phyloP scores from a whole-genome alignment of 2,113 vertebrate genomes.

The Anhinga rufa region DNA sequence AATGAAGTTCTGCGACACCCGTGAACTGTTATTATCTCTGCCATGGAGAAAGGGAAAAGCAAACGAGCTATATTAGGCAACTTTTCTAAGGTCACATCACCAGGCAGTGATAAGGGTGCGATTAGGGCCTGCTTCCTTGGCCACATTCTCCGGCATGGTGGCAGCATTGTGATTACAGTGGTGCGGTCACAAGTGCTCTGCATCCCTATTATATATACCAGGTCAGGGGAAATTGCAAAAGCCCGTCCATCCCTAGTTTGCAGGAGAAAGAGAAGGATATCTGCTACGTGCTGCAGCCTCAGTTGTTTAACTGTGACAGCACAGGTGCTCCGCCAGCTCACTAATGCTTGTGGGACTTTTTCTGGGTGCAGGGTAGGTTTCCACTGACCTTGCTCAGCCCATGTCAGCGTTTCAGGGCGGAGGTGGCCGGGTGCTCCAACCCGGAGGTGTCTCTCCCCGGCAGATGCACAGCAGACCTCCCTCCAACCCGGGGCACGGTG shows the following conservation, averaged over 20 bases:
- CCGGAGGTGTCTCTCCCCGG: not conserved
- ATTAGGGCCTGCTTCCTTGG: slow-evolving; percentile 3
- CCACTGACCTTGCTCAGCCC: not conserved
- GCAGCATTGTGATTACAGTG: not conserved
- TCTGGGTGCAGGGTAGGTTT: not conserved
- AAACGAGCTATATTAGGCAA: not conserved
- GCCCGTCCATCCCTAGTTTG: not conserved
- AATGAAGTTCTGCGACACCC: slow-evolving; percentile 29
- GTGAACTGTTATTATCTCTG: not conserved
- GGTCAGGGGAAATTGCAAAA: not conserved
- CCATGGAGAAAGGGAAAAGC: not conserved
- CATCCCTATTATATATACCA: not conserved
- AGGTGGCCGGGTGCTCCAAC: not conserved
- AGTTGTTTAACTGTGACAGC: not conserved
- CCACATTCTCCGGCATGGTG: not conserved
- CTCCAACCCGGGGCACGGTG: rapidly evolving
- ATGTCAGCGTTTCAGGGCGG: rapidly evolving
- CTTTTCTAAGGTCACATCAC: slow-evolving; percentile 6
- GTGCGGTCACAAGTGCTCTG: not conserved
- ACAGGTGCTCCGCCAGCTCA: not conserved
- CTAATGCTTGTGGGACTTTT: not conserved
- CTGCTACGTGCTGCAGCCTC: not conserved
- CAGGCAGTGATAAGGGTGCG: not conserved
- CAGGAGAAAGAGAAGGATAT: not conserved
- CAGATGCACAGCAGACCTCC: not conserved